Base-by-base conservation (phyloP, 1,140 invertebrate genomes). In the Drosophila neocordata region DNA sequence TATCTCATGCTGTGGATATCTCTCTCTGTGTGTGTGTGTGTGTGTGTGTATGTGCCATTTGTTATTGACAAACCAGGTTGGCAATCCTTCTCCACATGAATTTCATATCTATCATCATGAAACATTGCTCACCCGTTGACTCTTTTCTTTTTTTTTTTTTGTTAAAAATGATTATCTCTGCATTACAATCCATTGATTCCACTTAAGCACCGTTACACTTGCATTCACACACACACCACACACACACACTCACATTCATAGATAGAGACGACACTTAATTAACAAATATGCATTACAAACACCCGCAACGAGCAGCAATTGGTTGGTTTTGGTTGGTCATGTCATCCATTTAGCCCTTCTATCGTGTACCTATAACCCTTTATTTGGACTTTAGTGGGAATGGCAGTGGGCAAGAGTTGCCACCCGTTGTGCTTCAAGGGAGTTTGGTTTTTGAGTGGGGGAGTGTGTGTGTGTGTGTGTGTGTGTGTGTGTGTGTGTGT, bases 141-240 rank as follows among this genome's bases (percentile, higher is more conserved):
- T 52, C 7, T 27, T 20, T 8, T 31, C 24, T 53, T 24, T 31
- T 20, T 35, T 27, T 15, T 65, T 64, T 65, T 58, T 83, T 70
- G 38, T 68, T 81, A 71, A 75, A 87, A 88, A 76, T 88, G 83
- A 87, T 87, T 88, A 87, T 87, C 83, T 87, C 72, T 76, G 76
- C 72, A 88, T 87, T 88, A 87, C 83, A 88, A 88, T 88, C 83
- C 83, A 87, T 87, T 87, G 83, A 87, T 87, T 88, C 79, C 83
- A 87, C 83, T 87, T 87, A 88, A 88, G 83, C 84, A 87, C 79
- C 83, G 70, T 80, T 85, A 69, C 73, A 79, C 73, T 80, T 77
- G 77, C 59, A 77, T 59, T 60, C 65, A 69, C 44, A 60, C 48
- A 68, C 34, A 61, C 57, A 62, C 38, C 34, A 61, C 57, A 62